Base-by-base conservation (phyloP, 2,888 invertebrate species). In the Lydus trimaculatus region DNA sequence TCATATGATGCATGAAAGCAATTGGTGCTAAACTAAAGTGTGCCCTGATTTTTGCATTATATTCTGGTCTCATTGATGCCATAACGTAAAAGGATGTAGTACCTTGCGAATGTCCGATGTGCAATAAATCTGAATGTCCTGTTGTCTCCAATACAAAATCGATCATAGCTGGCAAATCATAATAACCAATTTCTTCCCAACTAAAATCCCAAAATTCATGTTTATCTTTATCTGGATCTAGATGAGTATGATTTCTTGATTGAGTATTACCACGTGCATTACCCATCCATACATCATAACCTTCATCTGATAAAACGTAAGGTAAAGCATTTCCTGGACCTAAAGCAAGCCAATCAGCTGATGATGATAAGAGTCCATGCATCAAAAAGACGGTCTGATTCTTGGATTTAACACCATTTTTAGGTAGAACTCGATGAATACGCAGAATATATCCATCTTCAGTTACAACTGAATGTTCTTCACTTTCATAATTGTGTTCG, bases 101-200 rank as follows among this genome's bases (percentile, higher is more conserved):
- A 8, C 95, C 95, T 83, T 91, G 91, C 0, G 95, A 96, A 81
- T 95, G 94, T 0, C 96, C 96, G 1, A 93, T 85, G 80, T 95
- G 96, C 77, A 92, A 91, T 0, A 96, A 78, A 63, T 90, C 85
- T 0, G 87, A 73, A 31, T 88, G 86, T 0, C 88, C 88, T 0
- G 94, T 92, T 2, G 75, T 63, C 0, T 81, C 77, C 0, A 92
- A 83, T n/a, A 91, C 87, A 78, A 91, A 90, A 80, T 97, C 92
- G 59, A 98, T 91, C 87, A 91, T 92, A 0, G 93, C 89, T 0
- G 96, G 95, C 15, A 97, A 80, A 83, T 97, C 97, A 72, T 87
- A 89, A 66, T 88, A 84, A 0, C 92, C 94, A 81, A 96, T 94
- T 81, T 95, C 91, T 80, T 96, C 93, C 91, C 92, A 97, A 68